Percentiles rank a stretch among this genome's conserved stretches.
Evolutionary conservation across 1,140 invertebrate genomes (phyloP).

Genomic region (Meteorus sp.): DNA sequence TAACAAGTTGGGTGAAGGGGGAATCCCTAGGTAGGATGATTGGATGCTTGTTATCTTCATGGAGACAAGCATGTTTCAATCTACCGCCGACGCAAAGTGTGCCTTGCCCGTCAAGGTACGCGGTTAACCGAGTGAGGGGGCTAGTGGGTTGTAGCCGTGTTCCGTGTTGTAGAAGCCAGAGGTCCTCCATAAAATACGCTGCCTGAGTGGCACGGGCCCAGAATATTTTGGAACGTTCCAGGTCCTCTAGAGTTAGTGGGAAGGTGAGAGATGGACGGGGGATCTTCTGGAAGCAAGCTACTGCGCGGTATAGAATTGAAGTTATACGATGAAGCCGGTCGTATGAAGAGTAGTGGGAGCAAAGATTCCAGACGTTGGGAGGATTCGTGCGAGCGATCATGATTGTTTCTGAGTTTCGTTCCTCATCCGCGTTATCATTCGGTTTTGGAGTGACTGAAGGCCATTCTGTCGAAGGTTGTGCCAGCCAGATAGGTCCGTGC

Average conservation of each 20-base stretch:
- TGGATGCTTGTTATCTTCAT: background rate
- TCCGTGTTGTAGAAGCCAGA: background rate
- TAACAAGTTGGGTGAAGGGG: slow-evolving; percentile 18
- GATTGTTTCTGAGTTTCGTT: background rate
- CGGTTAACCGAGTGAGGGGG: background rate
- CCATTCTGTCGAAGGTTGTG: background rate
- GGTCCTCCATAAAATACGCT: background rate
- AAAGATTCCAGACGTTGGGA: too few relatives aligned
- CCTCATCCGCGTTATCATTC: too few relatives aligned
- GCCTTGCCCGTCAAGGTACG: background rate
- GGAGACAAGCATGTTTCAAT: background rate
- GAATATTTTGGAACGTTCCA: background rate
- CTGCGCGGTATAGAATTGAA: too few relatives aligned
- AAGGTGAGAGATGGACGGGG: background rate
- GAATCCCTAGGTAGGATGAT: background rate
- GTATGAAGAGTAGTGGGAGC: too few relatives aligned
- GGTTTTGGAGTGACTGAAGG: too few relatives aligned
- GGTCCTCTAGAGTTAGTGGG: background rate
- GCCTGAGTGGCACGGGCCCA: slow-evolving; percentile 2
- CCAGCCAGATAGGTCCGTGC: background rate
- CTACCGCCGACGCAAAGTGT: background rate
- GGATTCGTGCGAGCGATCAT: too few relatives aligned
- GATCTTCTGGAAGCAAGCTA: background rate
- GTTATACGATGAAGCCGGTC: too few relatives aligned
- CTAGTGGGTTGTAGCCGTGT: background rate